Base-by-base conservation (phyloP, 2,113 vertebrate genomes). In the Chionomys nivalis region DNA sequence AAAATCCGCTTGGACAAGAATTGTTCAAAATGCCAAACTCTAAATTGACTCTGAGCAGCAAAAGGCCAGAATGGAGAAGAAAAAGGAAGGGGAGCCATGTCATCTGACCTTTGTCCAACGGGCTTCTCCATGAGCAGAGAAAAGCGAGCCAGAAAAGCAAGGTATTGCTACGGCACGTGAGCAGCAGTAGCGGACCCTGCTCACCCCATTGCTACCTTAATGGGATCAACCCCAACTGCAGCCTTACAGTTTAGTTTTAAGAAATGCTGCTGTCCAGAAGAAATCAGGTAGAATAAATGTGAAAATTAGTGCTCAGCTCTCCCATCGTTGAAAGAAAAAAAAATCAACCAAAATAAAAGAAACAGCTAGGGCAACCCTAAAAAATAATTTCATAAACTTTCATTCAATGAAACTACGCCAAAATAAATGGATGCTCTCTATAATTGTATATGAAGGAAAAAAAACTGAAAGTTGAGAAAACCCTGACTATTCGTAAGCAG, bases 21-120 rank as follows among this genome's bases (percentile, higher is more conserved):
- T 89, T 26, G 0, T 95, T 90, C 92, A 93, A 93, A 97, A 97
- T 90, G 44, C 47, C 36, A 87, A 97, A 93, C 26, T 93, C n/a
- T 58, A 95, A 88, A 88, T 93, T 36, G 87, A 65, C 73, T 94
- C 82, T 87, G 85, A 85, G 79, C 6, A 94, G 83, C 7, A 68
- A 91, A 96, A 87, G 21, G n/a, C 55, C 72, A 81, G 44, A 73
- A 72, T 68, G 26, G 77, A 96, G 88, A 94, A 89, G 61, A 21
- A 90, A 75, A 87, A 52, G 52, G 28, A 89, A 70, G 28, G 23
- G 3, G 12, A n/a, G 10, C 13, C 93, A 79, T n/a, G 36, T 21
- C 79, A 75, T 66, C 52, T 31, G 10, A 81, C 17, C 49, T 44
- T 31, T 85, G 21, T 36, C 79, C 83, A 63, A 65, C 31, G 24